Evolutionary conservation across 2,797 vertebrate genomes (phyloP).

Genomic region (Enteromius radiatus): DNA sequence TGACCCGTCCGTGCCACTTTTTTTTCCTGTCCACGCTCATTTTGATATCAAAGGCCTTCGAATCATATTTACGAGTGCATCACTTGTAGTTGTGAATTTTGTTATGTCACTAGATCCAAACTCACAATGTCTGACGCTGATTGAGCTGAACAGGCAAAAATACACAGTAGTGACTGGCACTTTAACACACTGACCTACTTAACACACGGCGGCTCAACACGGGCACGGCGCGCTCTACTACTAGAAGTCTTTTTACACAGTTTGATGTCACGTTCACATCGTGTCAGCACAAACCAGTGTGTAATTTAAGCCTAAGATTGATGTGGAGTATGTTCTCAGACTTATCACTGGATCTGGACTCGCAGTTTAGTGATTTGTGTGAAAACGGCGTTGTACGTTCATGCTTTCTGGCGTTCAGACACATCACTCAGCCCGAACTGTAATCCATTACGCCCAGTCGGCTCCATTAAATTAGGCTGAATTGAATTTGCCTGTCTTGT

Average conservation of each 20-base stretch:
- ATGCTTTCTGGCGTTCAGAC: constrained; percentile 14
- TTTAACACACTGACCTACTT: constrained; percentile 62
- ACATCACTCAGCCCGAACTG: constrained; percentile 23
- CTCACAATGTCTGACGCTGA: constrained; percentile 5
- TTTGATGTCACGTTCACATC: constrained; percentile 25
- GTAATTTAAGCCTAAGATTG: constrained; percentile 21
- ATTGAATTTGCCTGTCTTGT: constrained; percentile 35
- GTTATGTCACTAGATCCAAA: constrained; percentile 27
- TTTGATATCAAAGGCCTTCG: constrained; percentile 37
- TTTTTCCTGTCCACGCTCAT: constrained; percentile 22
- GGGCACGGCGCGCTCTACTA: background rate
- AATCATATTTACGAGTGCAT: constrained; percentile 7
- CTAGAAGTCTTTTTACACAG: constrained; percentile 14
- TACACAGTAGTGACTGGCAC: constrained; percentile 31
- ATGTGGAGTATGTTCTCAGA: constrained; percentile 12
- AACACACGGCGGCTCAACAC: constrained; percentile 38
- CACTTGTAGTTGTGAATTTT: constrained; percentile 8
- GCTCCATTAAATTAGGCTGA: constrained; percentile 24
- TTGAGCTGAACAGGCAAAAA: constrained; percentile 42
- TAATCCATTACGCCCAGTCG: constrained; percentile 7
- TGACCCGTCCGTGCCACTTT: constrained; percentile 58
- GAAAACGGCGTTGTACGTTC: constrained; percentile 7
- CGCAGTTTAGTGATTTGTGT: constrained; percentile 13
- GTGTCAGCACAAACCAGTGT: constrained; percentile 25
- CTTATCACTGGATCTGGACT: constrained; percentile 3